Evolutionary conservation across 2,888 invertebrate genomes (phyloP).

Genomic region (Drosophila affinis): DNA sequence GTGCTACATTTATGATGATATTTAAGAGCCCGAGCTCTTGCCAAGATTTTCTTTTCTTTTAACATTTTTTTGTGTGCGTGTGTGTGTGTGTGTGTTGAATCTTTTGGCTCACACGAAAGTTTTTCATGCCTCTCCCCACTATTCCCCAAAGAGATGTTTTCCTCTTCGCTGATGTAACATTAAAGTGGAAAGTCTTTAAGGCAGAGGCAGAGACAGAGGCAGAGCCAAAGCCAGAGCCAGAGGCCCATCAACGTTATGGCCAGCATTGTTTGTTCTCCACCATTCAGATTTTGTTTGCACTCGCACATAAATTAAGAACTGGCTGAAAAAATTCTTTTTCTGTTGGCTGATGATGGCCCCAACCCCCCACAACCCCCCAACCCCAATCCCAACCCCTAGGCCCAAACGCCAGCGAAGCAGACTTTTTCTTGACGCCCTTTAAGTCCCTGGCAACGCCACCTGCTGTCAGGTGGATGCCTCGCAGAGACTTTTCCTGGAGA

Average conservation of each 20-base stretch:
- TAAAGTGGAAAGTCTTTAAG: slow-evolving; percentile 23
- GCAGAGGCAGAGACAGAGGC: slow-evolving; percentile 3
- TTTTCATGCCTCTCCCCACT: slow-evolving; percentile 33
- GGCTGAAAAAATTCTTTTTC: slow-evolving; percentile 55
- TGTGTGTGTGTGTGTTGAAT: not conserved
- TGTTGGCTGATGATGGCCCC: slow-evolving; percentile 32
- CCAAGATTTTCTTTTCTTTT: slow-evolving; percentile 32
- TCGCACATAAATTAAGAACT: slow-evolving; percentile 76
- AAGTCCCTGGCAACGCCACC: slow-evolving; percentile 51
- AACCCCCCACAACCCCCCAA: slow-evolving; percentile 2
- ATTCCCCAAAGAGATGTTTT: not conserved
- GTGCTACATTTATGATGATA: slow-evolving; percentile 55
- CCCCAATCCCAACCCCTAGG: not conserved
- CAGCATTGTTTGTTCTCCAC: slow-evolving; percentile 55
- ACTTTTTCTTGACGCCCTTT: slow-evolving; percentile 40
- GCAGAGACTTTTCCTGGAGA: slow-evolving; percentile 4
- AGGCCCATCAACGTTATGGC: slow-evolving; percentile 52
- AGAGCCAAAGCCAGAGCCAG: no score
- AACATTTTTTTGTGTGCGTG: not conserved
- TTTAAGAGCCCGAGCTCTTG: slow-evolving; percentile 51
- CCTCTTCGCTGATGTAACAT: slow-evolving; percentile 4
- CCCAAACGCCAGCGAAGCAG: slow-evolving; percentile 17
- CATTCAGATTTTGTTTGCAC: slow-evolving; percentile 61
- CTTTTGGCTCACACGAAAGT: slow-evolving; percentile 37
- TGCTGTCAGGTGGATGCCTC: slow-evolving; percentile 58